Conservation (phyloP, 2,113 vertebrate genomes). For the mouse (Mus musculus) region DNA sequence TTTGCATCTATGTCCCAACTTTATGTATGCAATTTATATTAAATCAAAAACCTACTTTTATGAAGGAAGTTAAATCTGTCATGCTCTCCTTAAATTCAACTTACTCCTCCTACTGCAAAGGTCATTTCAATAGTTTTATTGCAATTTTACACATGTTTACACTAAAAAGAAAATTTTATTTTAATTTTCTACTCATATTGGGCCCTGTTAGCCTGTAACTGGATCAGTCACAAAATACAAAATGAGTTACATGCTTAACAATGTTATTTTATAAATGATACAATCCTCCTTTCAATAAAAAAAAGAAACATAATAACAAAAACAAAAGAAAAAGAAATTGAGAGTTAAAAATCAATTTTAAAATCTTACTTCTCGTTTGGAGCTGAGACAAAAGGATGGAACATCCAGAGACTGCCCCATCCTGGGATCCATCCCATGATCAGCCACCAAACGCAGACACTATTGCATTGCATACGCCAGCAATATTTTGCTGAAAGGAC, state of each 20-base stretch:
- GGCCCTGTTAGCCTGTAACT: not conserved
- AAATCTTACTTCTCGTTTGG: not conserved
- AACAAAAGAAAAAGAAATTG: not conserved
- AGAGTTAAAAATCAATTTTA: not conserved
- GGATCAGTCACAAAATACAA: not conserved
- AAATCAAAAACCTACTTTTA: not conserved
- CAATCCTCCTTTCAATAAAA: not conserved
- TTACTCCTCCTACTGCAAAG: not conserved
- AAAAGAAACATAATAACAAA: not conserved
- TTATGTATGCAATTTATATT: not conserved
- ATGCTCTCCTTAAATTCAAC: not conserved
- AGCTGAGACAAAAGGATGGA: too few relatives aligned
- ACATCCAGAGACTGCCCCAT: too few relatives aligned
- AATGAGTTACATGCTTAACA: not conserved
- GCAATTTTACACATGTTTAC: not conserved
- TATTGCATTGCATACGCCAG: too few relatives aligned
- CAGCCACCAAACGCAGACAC: too few relatives aligned
- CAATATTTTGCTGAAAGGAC: too few relatives aligned
- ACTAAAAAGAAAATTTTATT: not conserved
- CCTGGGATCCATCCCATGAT: too few relatives aligned
- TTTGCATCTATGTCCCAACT: not conserved
- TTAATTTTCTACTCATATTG: not conserved
- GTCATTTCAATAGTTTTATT: not conserved
- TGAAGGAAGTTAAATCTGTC: not conserved
- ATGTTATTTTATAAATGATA: not conserved